A percentile compares a stretch with the other conserved stretches of the same genome.
Evolutionary conservation across 2,888 invertebrate genomes (phyloP).

Genomic region (Catocala fraxini): DNA sequence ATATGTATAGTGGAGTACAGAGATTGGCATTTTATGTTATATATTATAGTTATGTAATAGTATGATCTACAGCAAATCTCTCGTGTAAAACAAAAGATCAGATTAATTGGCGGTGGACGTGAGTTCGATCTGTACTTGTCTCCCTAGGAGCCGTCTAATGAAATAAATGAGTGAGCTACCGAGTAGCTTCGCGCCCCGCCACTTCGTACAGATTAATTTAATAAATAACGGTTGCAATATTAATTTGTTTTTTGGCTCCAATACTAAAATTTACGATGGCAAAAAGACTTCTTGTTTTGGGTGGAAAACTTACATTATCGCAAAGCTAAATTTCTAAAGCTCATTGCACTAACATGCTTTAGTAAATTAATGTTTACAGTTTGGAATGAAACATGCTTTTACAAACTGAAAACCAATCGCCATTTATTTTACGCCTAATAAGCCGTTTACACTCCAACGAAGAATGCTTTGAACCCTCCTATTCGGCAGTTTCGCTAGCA

Average conservation of each 20-base stretch:
- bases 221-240: conserved; percentile 4
- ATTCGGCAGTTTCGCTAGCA: background rate
- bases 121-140: conserved; percentile 33
- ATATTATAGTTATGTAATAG: no score
- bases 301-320: no score
- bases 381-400: background rate
- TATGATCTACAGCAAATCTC: conserved; percentile 6
- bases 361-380: no score
- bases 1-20: no score
- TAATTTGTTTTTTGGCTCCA: background rate
- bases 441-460: background rate
- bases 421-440: background rate
- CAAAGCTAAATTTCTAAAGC: no score
- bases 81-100: conserved; percentile 20
- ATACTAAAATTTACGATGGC: no score
- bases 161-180: conserved; percentile 34
- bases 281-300: no score
- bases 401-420: background rate
- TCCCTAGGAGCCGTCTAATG: conserved; percentile 28
- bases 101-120: conserved; percentile 38
- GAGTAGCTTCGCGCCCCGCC: no score
- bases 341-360: no score
- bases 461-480: background rate
- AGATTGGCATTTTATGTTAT: no score
- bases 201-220: background rate